Percentiles rank a stretch among this genome's conserved stretches.
phyloP scores from a whole-genome alignment of 2,888 invertebrate species.

The Polydrusus cervinus region DNA sequence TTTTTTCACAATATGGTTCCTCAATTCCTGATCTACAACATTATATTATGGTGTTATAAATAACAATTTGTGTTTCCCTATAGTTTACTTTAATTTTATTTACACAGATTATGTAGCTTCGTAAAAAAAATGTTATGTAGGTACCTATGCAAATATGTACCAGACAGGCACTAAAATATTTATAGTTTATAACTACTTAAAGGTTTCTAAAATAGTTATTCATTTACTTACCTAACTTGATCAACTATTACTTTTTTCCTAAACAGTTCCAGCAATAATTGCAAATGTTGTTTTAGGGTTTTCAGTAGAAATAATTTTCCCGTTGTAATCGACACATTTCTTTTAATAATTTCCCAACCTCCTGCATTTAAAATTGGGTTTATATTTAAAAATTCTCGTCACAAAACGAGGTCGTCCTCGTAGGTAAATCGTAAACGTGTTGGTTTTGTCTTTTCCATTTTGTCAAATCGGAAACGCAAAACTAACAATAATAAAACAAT shows the following conservation, averaged over 20 bases:
- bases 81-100: background rate
- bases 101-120: background rate
- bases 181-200: background rate
- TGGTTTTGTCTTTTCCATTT: background rate
- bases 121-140: background rate
- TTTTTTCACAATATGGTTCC: background rate
- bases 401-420: conserved; percentile 3
- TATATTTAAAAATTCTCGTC: background rate
- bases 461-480: background rate
- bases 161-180: background rate
- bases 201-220: conserved; percentile 5
- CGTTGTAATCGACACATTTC: background rate
- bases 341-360: background rate
- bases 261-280: background rate
- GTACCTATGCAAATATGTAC: background rate
- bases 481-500: background rate
- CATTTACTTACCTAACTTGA: conserved; percentile 3
- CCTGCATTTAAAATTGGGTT: background rate
- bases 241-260: conserved; percentile 1
- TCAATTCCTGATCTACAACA: conserved; percentile 9
- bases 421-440: background rate
- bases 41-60: background rate
- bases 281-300: conserved; percentile 1
- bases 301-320: background rate
- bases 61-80: background rate